Evolutionary conservation across 2,888 invertebrate genomes (phyloP).

Genomic region (Balanococcus diminutus): DNA sequence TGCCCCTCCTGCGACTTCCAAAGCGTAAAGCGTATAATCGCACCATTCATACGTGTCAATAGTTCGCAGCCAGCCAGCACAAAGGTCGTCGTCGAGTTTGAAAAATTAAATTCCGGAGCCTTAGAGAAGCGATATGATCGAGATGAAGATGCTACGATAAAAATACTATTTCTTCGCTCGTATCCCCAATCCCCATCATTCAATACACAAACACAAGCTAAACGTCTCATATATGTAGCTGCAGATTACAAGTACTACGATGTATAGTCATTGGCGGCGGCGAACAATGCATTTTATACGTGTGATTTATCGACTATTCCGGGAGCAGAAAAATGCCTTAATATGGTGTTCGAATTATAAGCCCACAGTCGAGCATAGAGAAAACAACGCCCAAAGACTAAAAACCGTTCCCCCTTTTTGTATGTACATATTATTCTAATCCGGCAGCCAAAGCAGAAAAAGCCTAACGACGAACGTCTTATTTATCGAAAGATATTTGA

Average conservation of each 20-base stretch:
- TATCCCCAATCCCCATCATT: neutral
- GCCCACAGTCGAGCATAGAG: neutral
- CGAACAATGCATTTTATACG: constrained; percentile 39
- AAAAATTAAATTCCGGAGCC: neutral
- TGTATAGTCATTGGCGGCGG: neutral
- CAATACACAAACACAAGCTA: neutral
- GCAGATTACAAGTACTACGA: neutral
- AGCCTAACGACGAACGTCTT: neutral
- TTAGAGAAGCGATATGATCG: too few relatives aligned
- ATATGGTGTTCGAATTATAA: constrained; percentile 3
- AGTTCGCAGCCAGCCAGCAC: neutral
- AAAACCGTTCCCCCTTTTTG: neutral
- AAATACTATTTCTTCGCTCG: neutral
- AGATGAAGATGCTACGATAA: neutral
- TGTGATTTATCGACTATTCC: constrained; percentile 34
- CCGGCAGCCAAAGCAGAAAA: neutral
- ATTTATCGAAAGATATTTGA: constrained; percentile 53
- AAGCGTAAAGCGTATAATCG: neutral
- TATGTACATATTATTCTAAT: neutral
- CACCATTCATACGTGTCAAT: neutral
- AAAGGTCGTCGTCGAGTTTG: neutral
- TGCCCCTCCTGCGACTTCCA: neutral
- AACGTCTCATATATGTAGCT: neutral
- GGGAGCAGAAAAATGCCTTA: neutral
- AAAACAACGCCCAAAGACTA: neutral